Evolutionary conservation across 2,113 vertebrate genomes (phyloP).

Genomic region (Chloebia gouldiae): DNA sequence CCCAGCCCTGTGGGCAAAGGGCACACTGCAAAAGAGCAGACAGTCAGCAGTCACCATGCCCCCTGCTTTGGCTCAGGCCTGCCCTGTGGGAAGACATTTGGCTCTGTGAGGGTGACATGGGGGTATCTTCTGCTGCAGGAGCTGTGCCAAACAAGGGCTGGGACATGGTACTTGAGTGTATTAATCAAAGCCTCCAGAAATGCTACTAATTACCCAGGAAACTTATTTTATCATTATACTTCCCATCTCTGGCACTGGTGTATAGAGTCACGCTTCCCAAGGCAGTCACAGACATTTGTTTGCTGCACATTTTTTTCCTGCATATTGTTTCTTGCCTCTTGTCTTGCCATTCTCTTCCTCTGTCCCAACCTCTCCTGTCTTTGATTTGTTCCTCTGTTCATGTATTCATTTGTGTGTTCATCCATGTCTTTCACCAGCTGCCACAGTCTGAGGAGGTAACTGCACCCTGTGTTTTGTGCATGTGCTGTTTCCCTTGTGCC

Average conservation of each 20-base stretch:
- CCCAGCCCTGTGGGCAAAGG: not conserved
- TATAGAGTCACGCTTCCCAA: not conserved
- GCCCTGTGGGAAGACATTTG: not conserved
- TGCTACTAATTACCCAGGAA: not conserved
- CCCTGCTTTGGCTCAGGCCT: not conserved
- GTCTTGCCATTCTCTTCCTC: not conserved
- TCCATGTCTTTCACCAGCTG: constrained; percentile 69
- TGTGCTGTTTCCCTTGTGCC: not conserved
- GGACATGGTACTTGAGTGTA: not conserved
- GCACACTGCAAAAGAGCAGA: not conserved
- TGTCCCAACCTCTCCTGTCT: not conserved
- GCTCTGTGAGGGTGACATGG: not conserved
- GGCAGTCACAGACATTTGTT: not conserved
- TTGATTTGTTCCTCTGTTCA: constrained; percentile 17
- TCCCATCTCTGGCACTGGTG: not conserved
- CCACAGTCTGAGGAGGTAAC: constrained; percentile 82
- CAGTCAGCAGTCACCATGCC: not conserved
- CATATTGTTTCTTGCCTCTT: not conserved
- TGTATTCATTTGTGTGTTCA: not conserved
- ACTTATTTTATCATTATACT: not conserved
- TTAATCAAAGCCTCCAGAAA: not conserved
- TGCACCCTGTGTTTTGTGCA: not conserved
- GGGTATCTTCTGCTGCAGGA: not conserved
- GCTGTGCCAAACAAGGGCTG: not conserved
- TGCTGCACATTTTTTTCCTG: not conserved